phyloP scores from a whole-genome alignment of 37 sponge, comb jelly and placozoan genomes.

The Beroe ovata region DNA sequence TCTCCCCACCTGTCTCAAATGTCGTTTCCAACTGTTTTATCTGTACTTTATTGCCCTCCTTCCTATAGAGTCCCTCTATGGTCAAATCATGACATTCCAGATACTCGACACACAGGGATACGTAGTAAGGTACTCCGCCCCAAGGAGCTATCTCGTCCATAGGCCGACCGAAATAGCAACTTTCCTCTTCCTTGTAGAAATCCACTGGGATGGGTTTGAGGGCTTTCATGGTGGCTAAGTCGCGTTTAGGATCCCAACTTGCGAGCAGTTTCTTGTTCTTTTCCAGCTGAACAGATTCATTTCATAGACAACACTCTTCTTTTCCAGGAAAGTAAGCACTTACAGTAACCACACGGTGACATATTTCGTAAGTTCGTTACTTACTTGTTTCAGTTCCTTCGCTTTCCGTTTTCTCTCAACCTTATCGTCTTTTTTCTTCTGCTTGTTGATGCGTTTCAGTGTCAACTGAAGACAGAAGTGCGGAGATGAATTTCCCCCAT shows the following conservation, averaged over 20 bases:
- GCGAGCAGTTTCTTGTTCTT: conserved; percentile 49
- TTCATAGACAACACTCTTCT: too few species aligned
- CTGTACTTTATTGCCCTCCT: conserved; percentile 57
- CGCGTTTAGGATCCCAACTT: conserved; percentile 52
- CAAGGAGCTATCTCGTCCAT: conserved; percentile 51
- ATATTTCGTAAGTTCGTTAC: too few species aligned
- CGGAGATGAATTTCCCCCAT: too few species aligned
- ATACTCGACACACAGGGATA: conserved; percentile 47
- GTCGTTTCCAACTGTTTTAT: conserved; percentile 26
- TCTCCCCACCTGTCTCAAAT: conserved; percentile 39
- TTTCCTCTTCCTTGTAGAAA: conserved; percentile 13
- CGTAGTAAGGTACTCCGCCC: conserved; percentile 39
- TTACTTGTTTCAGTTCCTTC: conserved; percentile 40
- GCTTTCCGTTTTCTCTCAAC: conserved; percentile 51
- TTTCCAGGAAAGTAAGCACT: too few species aligned
- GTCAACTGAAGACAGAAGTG: conserved; percentile 25
- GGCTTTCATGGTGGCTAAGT: conserved; percentile 8
- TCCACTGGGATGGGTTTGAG: not conserved
- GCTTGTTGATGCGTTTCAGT: conserved; percentile 22
- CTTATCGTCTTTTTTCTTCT: conserved; percentile 32
- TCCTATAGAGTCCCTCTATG: conserved; percentile 50
- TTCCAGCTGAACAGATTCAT: conserved; percentile 48
- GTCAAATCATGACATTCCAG: conserved; percentile 61
- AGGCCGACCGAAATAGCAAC: conserved; percentile 17
- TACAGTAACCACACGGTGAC: too few species aligned